Evolutionary conservation across 2,797 vertebrate genomes (phyloP).

Genomic region (Urocyon cinereoargenteus): DNA sequence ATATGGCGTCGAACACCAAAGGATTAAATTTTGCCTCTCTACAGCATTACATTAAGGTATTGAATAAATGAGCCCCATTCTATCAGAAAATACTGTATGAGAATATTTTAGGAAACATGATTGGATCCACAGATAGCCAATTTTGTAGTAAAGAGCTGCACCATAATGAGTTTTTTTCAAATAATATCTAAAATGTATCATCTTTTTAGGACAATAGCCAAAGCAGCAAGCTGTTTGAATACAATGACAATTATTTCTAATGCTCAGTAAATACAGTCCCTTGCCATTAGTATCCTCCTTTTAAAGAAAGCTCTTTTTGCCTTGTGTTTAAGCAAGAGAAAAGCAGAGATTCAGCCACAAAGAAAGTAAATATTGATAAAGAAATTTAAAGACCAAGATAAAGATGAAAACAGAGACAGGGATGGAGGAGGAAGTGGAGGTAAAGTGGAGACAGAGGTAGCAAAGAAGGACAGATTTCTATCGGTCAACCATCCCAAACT

Average conservation of each 20-base stretch:
- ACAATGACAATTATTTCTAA: conserved; percentile 64
- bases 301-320: conserved; percentile 61
- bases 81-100: conserved; percentile 15
- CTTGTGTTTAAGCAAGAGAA: conserved; percentile 55
- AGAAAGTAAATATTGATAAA: neutral
- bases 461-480: neutral
- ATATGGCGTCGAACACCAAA: conserved; percentile 8
- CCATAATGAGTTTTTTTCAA: neutral
- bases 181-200: conserved; percentile 59
- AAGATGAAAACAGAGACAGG: neutral
- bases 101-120: conserved; percentile 55
- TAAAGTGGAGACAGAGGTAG: neutral
- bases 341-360: neutral
- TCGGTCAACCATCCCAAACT: neutral
- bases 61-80: neutral
- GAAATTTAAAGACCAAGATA: neutral
- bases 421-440: neutral
- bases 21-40: neutral
- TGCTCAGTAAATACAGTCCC: conserved; percentile 64
- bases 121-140: conserved; percentile 61
- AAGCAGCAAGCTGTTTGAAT: conserved; percentile 57
- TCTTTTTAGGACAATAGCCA: conserved; percentile 66
- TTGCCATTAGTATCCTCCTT: conserved; percentile 57
- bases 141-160: conserved; percentile 54
- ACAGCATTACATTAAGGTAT: conserved; percentile 21